Evolutionary conservation across 2,888 invertebrate species (phyloP).

Genomic region (Podotricha telesiphe): DNA sequence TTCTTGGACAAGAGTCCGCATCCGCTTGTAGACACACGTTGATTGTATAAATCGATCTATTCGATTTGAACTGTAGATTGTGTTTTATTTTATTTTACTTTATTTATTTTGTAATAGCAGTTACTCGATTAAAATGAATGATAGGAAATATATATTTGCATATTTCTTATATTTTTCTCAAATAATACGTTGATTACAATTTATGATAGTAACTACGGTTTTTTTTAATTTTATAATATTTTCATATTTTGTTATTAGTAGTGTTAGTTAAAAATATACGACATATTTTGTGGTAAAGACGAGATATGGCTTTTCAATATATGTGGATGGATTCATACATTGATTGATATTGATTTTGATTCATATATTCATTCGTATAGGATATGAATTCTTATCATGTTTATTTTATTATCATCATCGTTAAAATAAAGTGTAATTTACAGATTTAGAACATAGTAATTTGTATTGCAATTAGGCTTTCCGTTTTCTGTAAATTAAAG

Average conservation of each 20-base stretch:
- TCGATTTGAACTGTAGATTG: conserved; percentile 31
- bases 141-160: not conserved
- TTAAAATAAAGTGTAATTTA: no score
- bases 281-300: not conserved
- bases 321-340: no score
- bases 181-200: conserved; percentile 12
- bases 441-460: no score
- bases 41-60: conserved; percentile 39
- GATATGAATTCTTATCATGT: no score
- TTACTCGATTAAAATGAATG: not conserved
- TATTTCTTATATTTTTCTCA: not conserved
- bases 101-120: not conserved
- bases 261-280: not conserved
- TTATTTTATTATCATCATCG: no score
- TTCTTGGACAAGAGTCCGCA: conserved; percentile 32
- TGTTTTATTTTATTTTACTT: conserved; percentile 17
- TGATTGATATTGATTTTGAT: no score
- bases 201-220: conserved; percentile 5
- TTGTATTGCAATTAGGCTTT: no score
- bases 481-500: no score
- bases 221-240: not conserved
- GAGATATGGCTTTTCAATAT: not conserved
- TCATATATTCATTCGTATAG: no score
- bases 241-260: not conserved
- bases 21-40: conserved; percentile 36